Percentiles rank a stretch among this genome's conserved stretches.
These are phyloP conservation scores for Scolanthus callimorphus DNA, from an alignment of 92 coral and sea anemone species.

Conservation along the genomic window DNA sequence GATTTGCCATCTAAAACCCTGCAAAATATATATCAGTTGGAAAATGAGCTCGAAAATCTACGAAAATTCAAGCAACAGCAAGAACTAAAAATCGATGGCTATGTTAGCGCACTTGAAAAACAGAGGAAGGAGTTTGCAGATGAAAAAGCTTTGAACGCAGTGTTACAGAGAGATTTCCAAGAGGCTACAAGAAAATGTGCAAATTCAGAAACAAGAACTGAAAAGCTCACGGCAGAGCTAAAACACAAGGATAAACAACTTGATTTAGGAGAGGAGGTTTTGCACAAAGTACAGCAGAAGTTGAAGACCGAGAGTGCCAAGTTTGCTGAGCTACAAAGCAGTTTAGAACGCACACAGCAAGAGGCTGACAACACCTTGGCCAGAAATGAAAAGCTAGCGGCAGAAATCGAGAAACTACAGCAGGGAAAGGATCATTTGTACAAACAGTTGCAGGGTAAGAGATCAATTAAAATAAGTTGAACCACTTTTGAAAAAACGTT, in stretches of 20 bases:
- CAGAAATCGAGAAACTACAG: conserved; percentile 33
- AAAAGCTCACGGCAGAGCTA: conserved; percentile 47
- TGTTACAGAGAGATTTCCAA: conserved; percentile 42
- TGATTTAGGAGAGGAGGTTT: conserved; percentile 55
- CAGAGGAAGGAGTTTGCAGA: conserved; percentile 43
- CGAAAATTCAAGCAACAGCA: conserved; percentile 73
- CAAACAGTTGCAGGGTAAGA: conserved; percentile 48
- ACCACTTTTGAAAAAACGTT: too few relatives aligned
- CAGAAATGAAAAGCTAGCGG: conserved; percentile 30
- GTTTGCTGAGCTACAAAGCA: conserved; percentile 34
- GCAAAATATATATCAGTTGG: conserved; percentile 58
- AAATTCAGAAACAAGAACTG: conserved; percentile 53
- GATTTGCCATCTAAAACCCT: conserved; percentile 62
- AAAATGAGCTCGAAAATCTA: conserved; percentile 59
- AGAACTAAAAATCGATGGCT: conserved; percentile 60
- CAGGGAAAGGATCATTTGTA: conserved; percentile 23
- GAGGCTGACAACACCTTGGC: conserved; percentile 38
- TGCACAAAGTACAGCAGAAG: conserved; percentile 51
- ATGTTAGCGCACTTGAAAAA: conserved; percentile 44
- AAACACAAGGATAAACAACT: conserved; percentile 48
- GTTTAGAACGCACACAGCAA: conserved; percentile 32
- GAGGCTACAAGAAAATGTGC: conserved; percentile 39
- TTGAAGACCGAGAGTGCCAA: conserved; percentile 47
- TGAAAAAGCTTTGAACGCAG: conserved; percentile 18
- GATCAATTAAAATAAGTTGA: too few relatives aligned